Base-by-base conservation (phyloP, 2,113 vertebrate species). In the Proteles cristata region DNA sequence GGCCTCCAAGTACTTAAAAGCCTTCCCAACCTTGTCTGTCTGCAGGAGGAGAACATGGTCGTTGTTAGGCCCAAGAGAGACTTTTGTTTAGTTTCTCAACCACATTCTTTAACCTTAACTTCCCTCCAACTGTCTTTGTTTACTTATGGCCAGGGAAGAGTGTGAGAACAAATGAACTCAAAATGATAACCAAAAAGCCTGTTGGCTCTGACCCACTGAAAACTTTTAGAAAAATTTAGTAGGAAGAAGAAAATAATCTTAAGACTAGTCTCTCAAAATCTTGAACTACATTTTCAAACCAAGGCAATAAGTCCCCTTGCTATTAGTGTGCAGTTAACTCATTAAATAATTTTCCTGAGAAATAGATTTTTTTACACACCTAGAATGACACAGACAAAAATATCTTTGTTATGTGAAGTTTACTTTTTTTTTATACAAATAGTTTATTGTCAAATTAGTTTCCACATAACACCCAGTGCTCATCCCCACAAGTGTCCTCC, bases 1-100 rank as follows among this genome's bases (percentile, higher is more conserved):
- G 0, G 99, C 99, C 66, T 99, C 99, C 97, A 99, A 96, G 98
- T 99, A 99, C 97, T 98, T 99, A 93, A 99, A 99, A 14, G 99
- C 99, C 98, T 99, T 99, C 26, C 96, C 99, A 88, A 98, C 98
- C 97, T 99, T 99, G 97, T 99, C 99, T 0, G 98, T 97, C 99
- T 99, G 74, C 25, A 93, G 68, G 68, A 93, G 88, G 88, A 97
- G 73, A 98, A 93, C 81, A 83, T 0, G 3, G 35, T 45, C 4
- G 33, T 0, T 71, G 89, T 98, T 85, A 97, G 95, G 53, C 21
- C 45, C 28, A 17, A 68, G 23, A 66, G 61, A 93, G 89, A 0
- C 17, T 3, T 63, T 10, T 45, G 5, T 7, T 35, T 11, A 48
- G 77, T 17, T 61, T 88, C 93, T 92, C n/a, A 45, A 35, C 58